A percentile compares a stretch with the other conserved stretches of the same genome.
Conservation (phyloP, 2,113 vertebrate species). For the Meriones unguiculatus region DNA sequence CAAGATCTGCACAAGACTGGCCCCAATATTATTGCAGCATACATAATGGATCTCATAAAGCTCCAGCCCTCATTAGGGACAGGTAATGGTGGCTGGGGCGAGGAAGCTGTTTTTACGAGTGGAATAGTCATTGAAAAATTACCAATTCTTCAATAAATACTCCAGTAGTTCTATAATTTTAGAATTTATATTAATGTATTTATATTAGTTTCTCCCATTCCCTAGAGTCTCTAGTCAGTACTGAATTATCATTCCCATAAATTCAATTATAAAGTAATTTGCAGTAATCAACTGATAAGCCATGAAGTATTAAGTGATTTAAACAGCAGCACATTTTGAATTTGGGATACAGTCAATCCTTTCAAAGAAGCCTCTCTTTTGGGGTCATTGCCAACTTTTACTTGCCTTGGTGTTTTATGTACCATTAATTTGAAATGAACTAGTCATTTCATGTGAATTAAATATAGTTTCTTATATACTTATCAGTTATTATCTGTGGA, state of each 20-base stretch:
- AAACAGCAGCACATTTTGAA: not conserved
- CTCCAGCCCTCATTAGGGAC: not conserved
- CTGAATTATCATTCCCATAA: not conserved
- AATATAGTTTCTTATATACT: not conserved
- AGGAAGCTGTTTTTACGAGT: not conserved
- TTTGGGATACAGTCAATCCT: not conserved
- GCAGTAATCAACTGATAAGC: not conserved
- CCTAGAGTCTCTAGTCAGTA: not conserved
- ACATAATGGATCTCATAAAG: too few relatives aligned
- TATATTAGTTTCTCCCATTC: not conserved
- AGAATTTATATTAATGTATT: not conserved
- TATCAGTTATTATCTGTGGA: not conserved
- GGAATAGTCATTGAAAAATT: not conserved
- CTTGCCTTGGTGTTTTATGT: not conserved
- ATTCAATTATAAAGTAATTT: not conserved
- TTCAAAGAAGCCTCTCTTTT: not conserved
- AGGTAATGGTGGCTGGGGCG: not conserved
- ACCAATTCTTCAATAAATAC: not conserved
- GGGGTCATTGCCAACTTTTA: not conserved
- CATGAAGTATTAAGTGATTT: constrained; percentile 1
- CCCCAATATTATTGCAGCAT: not conserved
- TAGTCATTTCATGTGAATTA: not conserved
- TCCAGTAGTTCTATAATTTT: not conserved
- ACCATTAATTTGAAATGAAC: not conserved
- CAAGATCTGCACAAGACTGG: too few relatives aligned